Conservation (phyloP, 2,888 invertebrate genomes). For the Netelia melanura region DNA sequence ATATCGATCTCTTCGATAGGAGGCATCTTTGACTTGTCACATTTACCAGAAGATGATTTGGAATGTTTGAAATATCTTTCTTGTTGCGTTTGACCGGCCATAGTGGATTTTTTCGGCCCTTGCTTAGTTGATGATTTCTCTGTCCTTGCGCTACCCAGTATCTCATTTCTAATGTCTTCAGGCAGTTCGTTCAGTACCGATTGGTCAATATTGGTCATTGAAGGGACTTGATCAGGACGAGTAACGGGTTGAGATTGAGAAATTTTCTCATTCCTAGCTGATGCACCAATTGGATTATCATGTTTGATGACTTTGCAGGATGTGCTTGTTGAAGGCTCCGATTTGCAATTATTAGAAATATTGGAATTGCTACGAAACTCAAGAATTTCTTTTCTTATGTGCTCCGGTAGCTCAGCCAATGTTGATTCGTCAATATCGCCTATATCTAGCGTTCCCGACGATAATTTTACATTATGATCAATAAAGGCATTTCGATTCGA, state of each 20-base stretch:
- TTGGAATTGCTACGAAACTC: conserved; percentile 43
- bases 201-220: conserved; percentile 84
- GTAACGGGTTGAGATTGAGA: not conserved
- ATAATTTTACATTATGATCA: not conserved
- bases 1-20: conserved; percentile 86
- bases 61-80: conserved; percentile 79
- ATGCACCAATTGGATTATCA: not conserved
- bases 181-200: conserved; percentile 87
- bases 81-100: conserved; percentile 74
- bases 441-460: conserved; percentile 18
- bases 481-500: not conserved
- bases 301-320: not conserved
- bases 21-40: conserved; percentile 78
- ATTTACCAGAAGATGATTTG: conserved; percentile 75
- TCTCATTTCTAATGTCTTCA: conserved; percentile 86
- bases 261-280: conserved; percentile 5
- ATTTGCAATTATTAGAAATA: not conserved
- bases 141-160: conserved; percentile 73
- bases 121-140: conserved; percentile 20
- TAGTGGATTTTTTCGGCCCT: not conserved
- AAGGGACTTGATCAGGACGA: conserved; percentile 17
- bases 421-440: conserved; percentile 85
- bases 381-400: conserved; percentile 86
- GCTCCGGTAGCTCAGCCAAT: conserved; percentile 86
- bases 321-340: conserved; percentile 24